phyloP scores from a whole-genome alignment of 2,888 invertebrate genomes.

The Hirtodrosophila cameraria region DNA sequence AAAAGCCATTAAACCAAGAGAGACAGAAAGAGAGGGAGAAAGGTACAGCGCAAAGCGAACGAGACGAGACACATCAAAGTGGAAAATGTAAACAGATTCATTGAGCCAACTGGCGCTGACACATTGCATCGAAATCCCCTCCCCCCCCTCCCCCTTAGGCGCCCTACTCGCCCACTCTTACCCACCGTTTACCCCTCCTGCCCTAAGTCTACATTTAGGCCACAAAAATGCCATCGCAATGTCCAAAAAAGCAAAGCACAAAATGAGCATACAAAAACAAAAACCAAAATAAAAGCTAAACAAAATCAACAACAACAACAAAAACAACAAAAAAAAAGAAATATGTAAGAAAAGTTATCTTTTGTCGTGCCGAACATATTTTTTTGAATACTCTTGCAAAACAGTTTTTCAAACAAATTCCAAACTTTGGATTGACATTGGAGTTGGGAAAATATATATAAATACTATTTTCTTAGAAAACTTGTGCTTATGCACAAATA shows the following conservation, averaged over 20 bases:
- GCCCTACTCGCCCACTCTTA: too few relatives aligned
- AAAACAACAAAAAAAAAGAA: constrained; percentile 3
- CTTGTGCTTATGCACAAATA: too few relatives aligned
- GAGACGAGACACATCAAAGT: constrained; percentile 48
- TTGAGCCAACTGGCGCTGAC: constrained; percentile 73
- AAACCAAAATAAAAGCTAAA: constrained; percentile 16
- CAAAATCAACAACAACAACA: constrained; percentile 1
- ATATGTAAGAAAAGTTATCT: background rate
- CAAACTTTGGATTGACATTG: too few relatives aligned
- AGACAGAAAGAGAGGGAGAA: constrained; percentile 2
- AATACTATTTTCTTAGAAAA: too few relatives aligned
- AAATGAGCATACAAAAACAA: constrained; percentile 42
- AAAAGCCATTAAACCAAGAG: constrained; percentile 1
- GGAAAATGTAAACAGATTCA: constrained; percentile 74
- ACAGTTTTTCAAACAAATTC: too few relatives aligned
- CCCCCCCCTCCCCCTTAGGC: background rate
- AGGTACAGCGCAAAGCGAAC: constrained; percentile 4
- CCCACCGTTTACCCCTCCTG: too few relatives aligned
- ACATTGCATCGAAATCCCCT: constrained; percentile 53
- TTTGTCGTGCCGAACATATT: too few relatives aligned
- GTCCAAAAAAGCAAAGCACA: constrained; percentile 63
- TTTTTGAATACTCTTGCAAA: too few relatives aligned
- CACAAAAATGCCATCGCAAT: constrained; percentile 78
- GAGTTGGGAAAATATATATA: too few relatives aligned
- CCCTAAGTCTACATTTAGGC: constrained; percentile 64